Base-by-base conservation (phyloP, 2,113 vertebrate species). In the Rhinolophus ferrumequinum region DNA sequence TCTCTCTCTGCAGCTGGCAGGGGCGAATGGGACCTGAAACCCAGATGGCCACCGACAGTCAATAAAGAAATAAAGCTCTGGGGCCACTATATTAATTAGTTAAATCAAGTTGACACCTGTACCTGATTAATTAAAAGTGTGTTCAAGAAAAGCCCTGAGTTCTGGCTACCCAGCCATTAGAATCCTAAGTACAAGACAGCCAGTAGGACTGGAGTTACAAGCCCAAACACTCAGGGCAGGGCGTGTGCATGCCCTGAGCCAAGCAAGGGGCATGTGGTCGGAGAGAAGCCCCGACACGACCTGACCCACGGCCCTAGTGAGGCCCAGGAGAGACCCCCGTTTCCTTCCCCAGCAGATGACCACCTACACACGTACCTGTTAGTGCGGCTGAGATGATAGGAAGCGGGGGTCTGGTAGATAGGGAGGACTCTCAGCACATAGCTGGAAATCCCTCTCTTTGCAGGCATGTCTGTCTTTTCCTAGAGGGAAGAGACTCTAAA, bases 1-100 rank as follows among this genome's bases (percentile, higher is more conserved):
- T 44, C 1, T 3, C 2, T 15, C 26, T 24, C 8, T 0, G 24
- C 4, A 3, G 19, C 15, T 5, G 4, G 19, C n/a, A 1, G 33
- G n/a, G 30, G 26, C 1, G 28, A 56, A 33, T 47, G 58, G 52
- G 21, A 10, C 5, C 67, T 2, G 7, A 33, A 58, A 8, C 52
- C n/a, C 70, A 56, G 12, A 1, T 26, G 44, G 76, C 66, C 3
- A 4, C 15, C 50, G 11, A 11, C 12, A 1, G 22, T 9, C 26
- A 41, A 5, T 1, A 4, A 21, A 50, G 33, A 62, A 54, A 9
- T 13, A 12, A 13, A 12, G 22, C 30, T 30, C 22, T 50, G 26
- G 33, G n/a, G 13, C 5, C 38, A 1, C 30, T 30, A 1, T 0
- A 16, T 2, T 2, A 14, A 22, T 16, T 0, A 56, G 19, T 26